Conservation (phyloP, 2,888 invertebrate species). For the Atherix ibis region DNA sequence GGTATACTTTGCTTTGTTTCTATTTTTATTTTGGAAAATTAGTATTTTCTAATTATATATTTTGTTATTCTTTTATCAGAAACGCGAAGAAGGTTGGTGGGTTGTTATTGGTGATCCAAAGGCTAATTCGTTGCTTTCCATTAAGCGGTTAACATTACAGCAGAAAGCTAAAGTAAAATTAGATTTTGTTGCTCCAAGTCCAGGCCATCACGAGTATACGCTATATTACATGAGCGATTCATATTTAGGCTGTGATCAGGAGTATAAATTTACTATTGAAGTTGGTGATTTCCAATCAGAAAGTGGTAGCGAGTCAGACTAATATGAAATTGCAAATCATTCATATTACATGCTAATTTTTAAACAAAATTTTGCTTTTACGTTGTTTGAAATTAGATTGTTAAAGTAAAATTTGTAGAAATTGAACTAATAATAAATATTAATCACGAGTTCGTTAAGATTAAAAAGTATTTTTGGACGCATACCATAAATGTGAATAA, state of each 20-base stretch:
- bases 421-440: no score
- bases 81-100: conserved; percentile 93
- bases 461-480: no score
- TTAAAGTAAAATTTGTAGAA: no score
- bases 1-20: conserved; percentile 34
- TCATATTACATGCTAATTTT: no score
- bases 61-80: conserved; percentile 36
- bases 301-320: conserved; percentile 41
- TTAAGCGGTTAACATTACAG: conserved; percentile 89
- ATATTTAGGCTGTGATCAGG: conserved; percentile 98
- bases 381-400: no score
- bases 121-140: conserved; percentile 84
- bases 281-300: conserved; percentile 61
- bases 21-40: conserved; percentile 3
- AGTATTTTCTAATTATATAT: neutral
- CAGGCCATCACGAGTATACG: conserved; percentile 80
- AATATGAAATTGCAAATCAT: no score
- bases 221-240: conserved; percentile 99
- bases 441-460: no score
- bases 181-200: conserved; percentile 75
- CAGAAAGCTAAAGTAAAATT: conserved; percentile 68
- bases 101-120: conserved; percentile 96
- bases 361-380: no score
- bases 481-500: no score
- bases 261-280: conserved; percentile 82